These are phyloP conservation scores for Drosophila anceps DNA, from an alignment of 2,888 invertebrate genomes.

Conservation along the genomic window DNA sequence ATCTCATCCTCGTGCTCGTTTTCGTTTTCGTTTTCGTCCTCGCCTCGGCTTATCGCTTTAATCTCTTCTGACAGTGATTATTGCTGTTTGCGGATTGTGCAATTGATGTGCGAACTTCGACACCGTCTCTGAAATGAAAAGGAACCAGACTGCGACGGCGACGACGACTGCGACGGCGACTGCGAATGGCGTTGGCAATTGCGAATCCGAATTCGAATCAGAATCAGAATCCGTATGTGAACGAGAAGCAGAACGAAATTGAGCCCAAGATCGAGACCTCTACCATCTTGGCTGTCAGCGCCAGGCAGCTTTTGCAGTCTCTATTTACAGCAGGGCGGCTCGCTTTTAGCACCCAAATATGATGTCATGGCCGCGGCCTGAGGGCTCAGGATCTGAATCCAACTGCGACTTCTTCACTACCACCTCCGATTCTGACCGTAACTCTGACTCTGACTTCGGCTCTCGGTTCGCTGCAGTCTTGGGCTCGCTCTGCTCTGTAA, in stretches of 20 bases:
- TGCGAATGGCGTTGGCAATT: conserved; percentile 4
- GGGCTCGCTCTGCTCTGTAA: conserved; percentile 65
- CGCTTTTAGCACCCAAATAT: conserved; percentile 83
- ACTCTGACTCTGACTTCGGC: conserved; percentile 7
- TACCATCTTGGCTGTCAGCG: conserved; percentile 64
- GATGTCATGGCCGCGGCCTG: conserved; percentile 78
- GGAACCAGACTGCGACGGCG: conserved; percentile 9
- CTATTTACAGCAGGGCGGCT: conserved; percentile 80
- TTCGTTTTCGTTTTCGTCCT: conserved; percentile 32
- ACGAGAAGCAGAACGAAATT: conserved; percentile 28
- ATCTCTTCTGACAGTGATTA: conserved; percentile 82
- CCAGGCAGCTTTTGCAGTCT: conserved; percentile 76
- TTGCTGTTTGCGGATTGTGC: conserved; percentile 83
- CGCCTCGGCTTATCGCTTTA: conserved; percentile 81
- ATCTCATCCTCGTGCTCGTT: conserved; percentile 28
- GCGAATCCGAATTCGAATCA: conserved; percentile 8
- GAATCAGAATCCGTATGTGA: conserved; percentile 16
- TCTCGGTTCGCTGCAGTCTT: conserved; percentile 8
- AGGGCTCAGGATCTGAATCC: conserved; percentile 17
- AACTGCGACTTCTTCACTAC: not conserved
- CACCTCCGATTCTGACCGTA: conserved; percentile 1
- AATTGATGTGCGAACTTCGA: conserved; percentile 83
- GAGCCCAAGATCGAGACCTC: conserved; percentile 57
- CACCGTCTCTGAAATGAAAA: conserved; percentile 59
- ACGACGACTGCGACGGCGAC: not conserved